These are phyloP conservation scores for Heteronetta atricapilla DNA, from an alignment of 2,113 vertebrate species.

Conservation along the genomic window DNA sequence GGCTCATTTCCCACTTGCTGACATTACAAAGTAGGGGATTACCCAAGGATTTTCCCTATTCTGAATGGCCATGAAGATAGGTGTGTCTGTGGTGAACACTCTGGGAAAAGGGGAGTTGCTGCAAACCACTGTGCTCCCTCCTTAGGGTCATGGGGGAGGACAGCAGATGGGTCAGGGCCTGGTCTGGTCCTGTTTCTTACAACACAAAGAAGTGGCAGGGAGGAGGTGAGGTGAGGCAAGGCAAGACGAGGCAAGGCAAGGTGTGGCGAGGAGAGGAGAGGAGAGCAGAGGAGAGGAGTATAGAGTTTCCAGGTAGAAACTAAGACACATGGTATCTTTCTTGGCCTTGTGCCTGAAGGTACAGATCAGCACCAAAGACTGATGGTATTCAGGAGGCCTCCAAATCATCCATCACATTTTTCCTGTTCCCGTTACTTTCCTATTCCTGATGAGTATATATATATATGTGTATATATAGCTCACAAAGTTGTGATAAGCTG, in stretches of 20 bases:
- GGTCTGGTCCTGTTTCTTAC: neutral
- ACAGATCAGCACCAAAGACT: neutral
- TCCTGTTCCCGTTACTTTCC: neutral
- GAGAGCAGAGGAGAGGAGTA: neutral
- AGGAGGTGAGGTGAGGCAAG: neutral
- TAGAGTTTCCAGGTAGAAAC: neutral
- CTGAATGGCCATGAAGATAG: neutral
- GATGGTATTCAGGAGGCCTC: neutral
- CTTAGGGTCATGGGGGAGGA: neutral
- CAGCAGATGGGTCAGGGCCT: neutral
- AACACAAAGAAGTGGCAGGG: neutral
- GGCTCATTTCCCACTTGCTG: neutral
- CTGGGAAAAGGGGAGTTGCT: neutral
- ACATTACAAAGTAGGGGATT: neutral
- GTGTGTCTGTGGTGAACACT: neutral
- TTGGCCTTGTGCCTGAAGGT: neutral
- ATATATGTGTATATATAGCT: neutral
- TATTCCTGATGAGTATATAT: neutral
- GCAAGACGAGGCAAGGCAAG: neutral
- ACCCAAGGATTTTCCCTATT: neutral
- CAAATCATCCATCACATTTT: neutral
- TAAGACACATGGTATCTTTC: neutral
- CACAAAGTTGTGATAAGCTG: neutral
- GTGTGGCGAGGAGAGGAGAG: neutral
- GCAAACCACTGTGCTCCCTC: neutral